Base-by-base conservation (phyloP, 2,113 vertebrate species). In the Sorex fumeus region DNA sequence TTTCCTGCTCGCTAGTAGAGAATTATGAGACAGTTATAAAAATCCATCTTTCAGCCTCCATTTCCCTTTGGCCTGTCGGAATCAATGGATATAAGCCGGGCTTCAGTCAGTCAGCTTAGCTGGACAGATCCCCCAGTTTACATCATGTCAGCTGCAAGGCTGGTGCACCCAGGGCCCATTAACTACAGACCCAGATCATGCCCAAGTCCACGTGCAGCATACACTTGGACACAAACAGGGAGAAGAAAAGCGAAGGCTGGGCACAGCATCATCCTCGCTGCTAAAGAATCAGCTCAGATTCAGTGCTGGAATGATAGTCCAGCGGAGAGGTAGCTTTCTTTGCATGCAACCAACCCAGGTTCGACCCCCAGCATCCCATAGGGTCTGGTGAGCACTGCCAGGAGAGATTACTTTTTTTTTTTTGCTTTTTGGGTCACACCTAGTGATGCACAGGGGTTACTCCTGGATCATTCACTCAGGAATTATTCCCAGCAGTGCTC, bases 11-110 rank as follows among this genome's bases (percentile, higher is more conserved):
- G 2, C 60, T 47, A 71, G 87, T 25, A 82, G 34, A 75, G 88
- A 95, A 93, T 92, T 86, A 88, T 87, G 83, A 94, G 77, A 80
- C 70, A 57, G 72, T 93, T 91, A 79, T 28, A 85, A 66, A 92
- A 95, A 87, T 32, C 57, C 19, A 32, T 45, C 21, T 79, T 70
- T 77, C 79, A 88, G 57, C 28, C 27, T 88, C 78, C 45, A 50
- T 66, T 77, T 90, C 18, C 69, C n/a, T 71, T 40, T 86, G 62
- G 53, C 62, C 85, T 50, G 15, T 84, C 40, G 53, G 76, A 91
- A 45, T 83, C 71, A 79, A 72, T 70, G 60, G 34, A 18, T 1
- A 0, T 30, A 60, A 66, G 64, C 8, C 0, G 4, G 70, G 50
- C 21, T 64, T 6, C 9, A 69, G 67, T 77, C 72, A 50, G 15